Percentiles rank a stretch among this genome's conserved stretches.
Evolutionary conservation across 2,888 invertebrate species (phyloP).

Genomic region (Limnephilus marmoratus): DNA sequence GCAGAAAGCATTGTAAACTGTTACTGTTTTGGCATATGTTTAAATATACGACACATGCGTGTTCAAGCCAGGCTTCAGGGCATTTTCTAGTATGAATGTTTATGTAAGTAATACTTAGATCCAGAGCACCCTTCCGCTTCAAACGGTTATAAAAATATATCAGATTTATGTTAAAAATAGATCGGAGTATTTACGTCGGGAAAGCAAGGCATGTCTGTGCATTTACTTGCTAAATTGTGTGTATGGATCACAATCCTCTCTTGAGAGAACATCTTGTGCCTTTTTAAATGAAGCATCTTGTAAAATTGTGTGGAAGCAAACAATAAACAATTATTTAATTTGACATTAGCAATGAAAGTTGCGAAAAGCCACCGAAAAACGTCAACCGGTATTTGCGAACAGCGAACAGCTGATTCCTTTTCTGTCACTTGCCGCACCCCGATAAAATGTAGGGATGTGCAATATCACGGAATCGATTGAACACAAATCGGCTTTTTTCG

Average conservation of each 20-base stretch:
- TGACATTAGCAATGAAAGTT: background rate
- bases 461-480: background rate
- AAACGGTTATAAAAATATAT: constrained; percentile 40
- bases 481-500: background rate
- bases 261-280: background rate
- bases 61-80: constrained; percentile 23
- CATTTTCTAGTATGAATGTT: constrained; percentile 38
- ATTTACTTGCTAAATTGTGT: constrained; percentile 12
- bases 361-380: background rate
- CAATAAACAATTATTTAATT: background rate
- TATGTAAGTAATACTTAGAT: constrained; percentile 35
- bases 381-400: constrained; percentile 16
- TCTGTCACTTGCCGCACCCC: constrained; percentile 48
- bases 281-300: constrained; percentile 17
- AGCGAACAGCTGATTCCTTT: constrained; percentile 40
- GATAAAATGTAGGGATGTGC: constrained; percentile 28
- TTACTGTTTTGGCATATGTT: constrained; percentile 26
- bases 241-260: background rate
- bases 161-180: constrained; percentile 54
- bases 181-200: constrained; percentile 33
- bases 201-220: constrained; percentile 29
- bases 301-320: background rate
- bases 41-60: constrained; percentile 21
- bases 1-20: constrained; percentile 51
- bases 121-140: constrained; percentile 17